Evolutionary conservation across 2,113 vertebrate species (phyloP).

Genomic region (Noturus placidus): DNA sequence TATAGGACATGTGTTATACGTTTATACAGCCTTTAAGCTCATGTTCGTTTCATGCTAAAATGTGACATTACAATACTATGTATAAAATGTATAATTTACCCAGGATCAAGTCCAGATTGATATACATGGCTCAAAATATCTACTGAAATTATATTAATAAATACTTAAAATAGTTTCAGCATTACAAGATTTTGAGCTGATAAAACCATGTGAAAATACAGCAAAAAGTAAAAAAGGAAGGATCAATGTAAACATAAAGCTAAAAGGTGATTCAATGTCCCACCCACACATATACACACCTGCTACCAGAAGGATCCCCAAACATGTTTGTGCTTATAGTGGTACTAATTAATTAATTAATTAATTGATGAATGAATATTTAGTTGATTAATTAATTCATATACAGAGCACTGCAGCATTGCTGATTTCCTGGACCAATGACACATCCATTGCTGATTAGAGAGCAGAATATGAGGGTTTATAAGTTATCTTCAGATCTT

Average conservation of each 20-base stretch:
- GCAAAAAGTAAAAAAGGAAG: not conserved
- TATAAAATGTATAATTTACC: not conserved
- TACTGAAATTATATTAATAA: not conserved
- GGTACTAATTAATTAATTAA: not conserved
- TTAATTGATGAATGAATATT: not conserved
- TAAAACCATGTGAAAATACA: not conserved
- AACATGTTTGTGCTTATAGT: not conserved
- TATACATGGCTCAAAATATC: not conserved
- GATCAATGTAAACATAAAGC: not conserved
- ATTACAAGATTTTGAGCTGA: not conserved
- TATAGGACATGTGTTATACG: not conserved
- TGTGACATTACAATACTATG: not conserved
- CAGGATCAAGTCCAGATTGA: not conserved
- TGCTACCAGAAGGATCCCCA: not conserved
- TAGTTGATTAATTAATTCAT: not conserved
- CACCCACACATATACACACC: not conserved
- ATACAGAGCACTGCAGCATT: not conserved
- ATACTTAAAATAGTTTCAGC: not conserved
- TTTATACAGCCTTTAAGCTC: not conserved
- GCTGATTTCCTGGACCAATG: not conserved
- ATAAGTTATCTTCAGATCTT: not conserved
- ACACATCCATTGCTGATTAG: not conserved
- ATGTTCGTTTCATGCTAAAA: not conserved
- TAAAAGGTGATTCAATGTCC: not conserved
- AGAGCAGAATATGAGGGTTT: not conserved